A percentile compares a stretch with the other conserved stretches of the same genome.
These are phyloP conservation scores for Colossoma macropomum DNA, from an alignment of 2,113 vertebrate species.

Conservation along the genomic window DNA sequence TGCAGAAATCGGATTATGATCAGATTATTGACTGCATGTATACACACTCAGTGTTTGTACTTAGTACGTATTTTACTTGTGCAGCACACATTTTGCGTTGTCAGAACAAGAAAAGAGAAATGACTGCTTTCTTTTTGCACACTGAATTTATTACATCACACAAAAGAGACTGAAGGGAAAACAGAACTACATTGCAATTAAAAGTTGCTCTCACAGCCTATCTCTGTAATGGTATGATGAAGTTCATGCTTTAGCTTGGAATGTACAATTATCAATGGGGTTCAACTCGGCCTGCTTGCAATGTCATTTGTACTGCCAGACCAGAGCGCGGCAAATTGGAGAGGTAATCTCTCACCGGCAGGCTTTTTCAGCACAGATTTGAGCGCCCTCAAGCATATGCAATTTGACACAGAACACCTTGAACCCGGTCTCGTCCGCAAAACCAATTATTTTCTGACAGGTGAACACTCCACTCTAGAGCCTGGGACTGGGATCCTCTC, in stretches of 20 bases:
- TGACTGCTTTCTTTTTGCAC: too few relatives aligned
- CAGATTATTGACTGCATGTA: too few relatives aligned
- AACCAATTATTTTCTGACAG: slow-evolving; percentile 52
- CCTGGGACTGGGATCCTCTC: not conserved
- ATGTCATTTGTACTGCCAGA: slow-evolving; percentile 8
- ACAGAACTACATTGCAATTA: too few relatives aligned
- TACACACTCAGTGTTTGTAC: too few relatives aligned
- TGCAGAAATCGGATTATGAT: too few relatives aligned
- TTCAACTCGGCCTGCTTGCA: not conserved
- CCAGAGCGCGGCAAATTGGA: slow-evolving; percentile 26
- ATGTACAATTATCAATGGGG: not conserved
- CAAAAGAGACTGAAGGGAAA: too few relatives aligned
- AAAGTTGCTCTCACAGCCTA: too few relatives aligned
- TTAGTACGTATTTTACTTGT: too few relatives aligned
- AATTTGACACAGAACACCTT: slow-evolving; percentile 49
- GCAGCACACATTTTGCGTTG: too few relatives aligned
- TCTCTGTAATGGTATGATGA: too few relatives aligned
- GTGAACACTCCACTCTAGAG: not conserved
- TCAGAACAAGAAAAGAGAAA: too few relatives aligned
- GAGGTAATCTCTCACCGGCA: slow-evolving; percentile 29
- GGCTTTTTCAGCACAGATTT: slow-evolving; percentile 32
- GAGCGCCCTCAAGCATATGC: slow-evolving; percentile 5
- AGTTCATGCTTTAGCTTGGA: not conserved
- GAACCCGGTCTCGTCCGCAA: slow-evolving; percentile 24
- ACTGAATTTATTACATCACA: too few relatives aligned